Evolutionary conservation across 2,888 invertebrate species (phyloP).

Genomic region (Lepidochitona cinerea): DNA sequence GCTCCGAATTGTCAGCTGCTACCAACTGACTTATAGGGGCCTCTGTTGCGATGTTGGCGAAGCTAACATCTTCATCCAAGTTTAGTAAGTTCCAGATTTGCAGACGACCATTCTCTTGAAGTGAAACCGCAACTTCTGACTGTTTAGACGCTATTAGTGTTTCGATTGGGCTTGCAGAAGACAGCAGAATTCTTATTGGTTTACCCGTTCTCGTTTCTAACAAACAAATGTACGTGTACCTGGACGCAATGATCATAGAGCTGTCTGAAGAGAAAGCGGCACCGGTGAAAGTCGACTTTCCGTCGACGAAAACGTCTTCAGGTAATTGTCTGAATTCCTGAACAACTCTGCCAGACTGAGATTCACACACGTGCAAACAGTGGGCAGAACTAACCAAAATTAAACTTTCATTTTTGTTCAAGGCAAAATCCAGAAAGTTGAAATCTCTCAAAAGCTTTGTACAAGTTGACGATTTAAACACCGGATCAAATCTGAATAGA

Average conservation of each 20-base stretch:
- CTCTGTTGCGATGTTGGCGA: slow-evolving; percentile 49
- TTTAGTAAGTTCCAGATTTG: slow-evolving; percentile 64
- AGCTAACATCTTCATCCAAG: slow-evolving; percentile 53
- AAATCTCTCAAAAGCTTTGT: background rate
- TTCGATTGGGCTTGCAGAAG: slow-evolving; percentile 49
- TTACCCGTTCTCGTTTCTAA: slow-evolving; percentile 52
- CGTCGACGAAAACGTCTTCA: slow-evolving; percentile 51
- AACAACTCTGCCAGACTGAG: slow-evolving; percentile 36
- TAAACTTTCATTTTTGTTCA: slow-evolving; percentile 29
- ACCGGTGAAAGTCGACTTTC: slow-evolving; percentile 50
- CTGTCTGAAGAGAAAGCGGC: slow-evolving; percentile 59
- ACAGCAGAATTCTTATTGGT: slow-evolving; percentile 54
- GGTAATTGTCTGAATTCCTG: slow-evolving; percentile 49
- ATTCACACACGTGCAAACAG: slow-evolving; percentile 50
- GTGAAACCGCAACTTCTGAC: slow-evolving; percentile 53
- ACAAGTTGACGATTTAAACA: background rate
- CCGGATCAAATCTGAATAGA: slow-evolving; percentile 41
- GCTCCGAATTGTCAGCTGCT: slow-evolving; percentile 32
- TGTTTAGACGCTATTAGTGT: slow-evolving; percentile 51
- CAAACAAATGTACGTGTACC: slow-evolving; percentile 60
- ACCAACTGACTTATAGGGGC: slow-evolving; percentile 39
- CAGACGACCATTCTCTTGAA: slow-evolving; percentile 54
- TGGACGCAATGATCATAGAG: slow-evolving; percentile 49
- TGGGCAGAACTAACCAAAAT: slow-evolving; percentile 49
- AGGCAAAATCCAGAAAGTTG: slow-evolving; percentile 22